Conservation (phyloP, 2,888 invertebrate species). For the Drosophila yooni region DNA sequence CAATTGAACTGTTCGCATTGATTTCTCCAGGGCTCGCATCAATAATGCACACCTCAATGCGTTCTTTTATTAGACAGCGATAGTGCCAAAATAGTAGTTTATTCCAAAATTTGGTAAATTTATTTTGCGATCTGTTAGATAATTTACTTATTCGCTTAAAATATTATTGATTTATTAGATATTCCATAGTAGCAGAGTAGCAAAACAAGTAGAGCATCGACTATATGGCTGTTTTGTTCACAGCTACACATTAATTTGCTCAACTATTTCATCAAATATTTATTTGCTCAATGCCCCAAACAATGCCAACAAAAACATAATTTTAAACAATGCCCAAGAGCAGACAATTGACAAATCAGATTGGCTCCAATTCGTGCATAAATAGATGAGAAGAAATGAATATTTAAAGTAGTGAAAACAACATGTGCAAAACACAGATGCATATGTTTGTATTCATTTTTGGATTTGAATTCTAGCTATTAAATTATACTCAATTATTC, state of each 20-base stretch:
- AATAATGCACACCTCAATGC: conserved; percentile 46
- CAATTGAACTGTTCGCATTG: conserved; percentile 59
- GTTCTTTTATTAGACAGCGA: conserved; percentile 1
- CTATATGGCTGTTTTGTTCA: background rate
- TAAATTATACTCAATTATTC: background rate
- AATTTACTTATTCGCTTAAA: background rate
- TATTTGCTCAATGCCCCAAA: too few relatives aligned
- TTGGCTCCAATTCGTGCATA: background rate
- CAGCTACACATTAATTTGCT: background rate
- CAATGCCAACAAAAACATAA: background rate
- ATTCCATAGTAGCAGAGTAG: background rate
- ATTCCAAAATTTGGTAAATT: background rate
- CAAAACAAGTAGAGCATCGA: background rate
- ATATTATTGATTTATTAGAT: background rate
- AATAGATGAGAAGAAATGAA: background rate
- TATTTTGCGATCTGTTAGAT: background rate
- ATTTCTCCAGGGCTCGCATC: conserved; percentile 34
- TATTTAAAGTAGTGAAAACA: background rate
- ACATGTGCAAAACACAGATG: background rate
- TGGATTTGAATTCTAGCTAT: background rate
- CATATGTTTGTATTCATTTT: background rate
- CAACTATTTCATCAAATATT: too few relatives aligned
- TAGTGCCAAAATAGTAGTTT: background rate
- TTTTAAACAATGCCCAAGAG: background rate
- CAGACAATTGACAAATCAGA: background rate